Evolutionary conservation across 2,888 invertebrate species (phyloP).

Genomic region (Smittia sp.): DNA sequence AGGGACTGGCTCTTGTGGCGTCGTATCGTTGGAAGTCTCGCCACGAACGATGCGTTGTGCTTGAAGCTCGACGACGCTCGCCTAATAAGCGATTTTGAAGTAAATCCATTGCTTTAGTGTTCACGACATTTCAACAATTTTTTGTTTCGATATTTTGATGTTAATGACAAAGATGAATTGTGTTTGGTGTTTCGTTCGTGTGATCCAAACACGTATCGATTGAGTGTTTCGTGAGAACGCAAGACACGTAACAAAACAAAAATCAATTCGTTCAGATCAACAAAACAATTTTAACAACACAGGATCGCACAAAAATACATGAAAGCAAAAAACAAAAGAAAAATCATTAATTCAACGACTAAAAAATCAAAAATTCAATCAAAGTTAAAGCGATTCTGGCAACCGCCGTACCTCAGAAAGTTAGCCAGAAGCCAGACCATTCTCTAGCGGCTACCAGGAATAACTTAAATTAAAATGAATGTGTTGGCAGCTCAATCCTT

Average conservation of each 20-base stretch:
- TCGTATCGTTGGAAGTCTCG: slow-evolving; percentile 82
- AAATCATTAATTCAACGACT: slow-evolving; percentile 2
- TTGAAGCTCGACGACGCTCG: slow-evolving; percentile 81
- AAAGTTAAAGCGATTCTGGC: too few species aligned
- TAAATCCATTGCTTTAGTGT: slow-evolving; percentile 37
- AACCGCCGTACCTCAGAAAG: too few species aligned
- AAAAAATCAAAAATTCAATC: slow-evolving; percentile 22
- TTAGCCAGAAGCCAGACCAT: not conserved
- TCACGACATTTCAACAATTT: not conserved
- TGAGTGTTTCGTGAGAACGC: not conserved
- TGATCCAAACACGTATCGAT: too few species aligned
- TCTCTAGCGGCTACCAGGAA: too few species aligned
- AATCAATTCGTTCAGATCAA: too few species aligned
- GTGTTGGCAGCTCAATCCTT: too few species aligned
- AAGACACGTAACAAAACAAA: not conserved
- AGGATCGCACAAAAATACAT: slow-evolving; percentile 15
- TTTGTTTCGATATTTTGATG: not conserved
- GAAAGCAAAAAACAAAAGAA: slow-evolving; percentile 32
- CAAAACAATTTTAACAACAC: not conserved
- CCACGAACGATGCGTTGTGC: slow-evolving; percentile 91
- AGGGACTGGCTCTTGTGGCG: slow-evolving; percentile 76
- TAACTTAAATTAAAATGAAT: too few species aligned
- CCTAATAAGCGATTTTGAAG: slow-evolving; percentile 55
- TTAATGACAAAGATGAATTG: not conserved
- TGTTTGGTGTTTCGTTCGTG: not conserved